Evolutionary conservation across 2,113 vertebrate genomes (phyloP).

Genomic region (Thryonomys swinderianus): DNA sequence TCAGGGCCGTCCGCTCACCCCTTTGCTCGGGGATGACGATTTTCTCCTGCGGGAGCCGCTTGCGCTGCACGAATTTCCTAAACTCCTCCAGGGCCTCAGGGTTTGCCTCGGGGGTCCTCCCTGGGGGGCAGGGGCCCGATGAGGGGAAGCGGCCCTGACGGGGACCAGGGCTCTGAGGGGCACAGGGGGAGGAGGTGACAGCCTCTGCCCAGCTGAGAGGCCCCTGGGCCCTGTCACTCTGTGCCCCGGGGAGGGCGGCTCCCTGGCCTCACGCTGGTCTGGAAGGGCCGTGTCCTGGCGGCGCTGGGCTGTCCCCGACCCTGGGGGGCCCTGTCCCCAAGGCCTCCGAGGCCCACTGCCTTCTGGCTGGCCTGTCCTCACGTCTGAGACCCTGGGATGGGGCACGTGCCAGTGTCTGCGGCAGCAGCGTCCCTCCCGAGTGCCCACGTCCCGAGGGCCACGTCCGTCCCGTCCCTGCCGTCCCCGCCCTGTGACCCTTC

Average conservation of each 20-base stretch:
- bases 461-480: background rate
- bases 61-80: background rate
- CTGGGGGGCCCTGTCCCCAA: background rate
- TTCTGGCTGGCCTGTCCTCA: no score
- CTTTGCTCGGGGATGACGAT: background rate
- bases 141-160: background rate
- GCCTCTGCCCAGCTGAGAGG: no score
- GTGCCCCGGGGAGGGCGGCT: background rate
- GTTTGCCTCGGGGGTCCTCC: background rate
- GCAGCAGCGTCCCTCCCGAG: rapidly evolving
- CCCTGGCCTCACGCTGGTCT: no score
- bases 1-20: background rate
- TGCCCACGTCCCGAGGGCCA: background rate
- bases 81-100: constrained; percentile 34
- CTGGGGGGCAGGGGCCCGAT: background rate
- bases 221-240: no score
- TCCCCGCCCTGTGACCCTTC: background rate
- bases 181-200: background rate
- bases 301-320: background rate
- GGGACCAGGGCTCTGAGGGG: background rate
- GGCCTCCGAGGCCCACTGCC: background rate
- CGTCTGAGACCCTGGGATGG: background rate
- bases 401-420: rapidly evolving
- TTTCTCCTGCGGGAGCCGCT: background rate
- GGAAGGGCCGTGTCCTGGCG: no score